Conservation (phyloP, 2,113 vertebrate genomes). For the Cyprinus carpio region DNA sequence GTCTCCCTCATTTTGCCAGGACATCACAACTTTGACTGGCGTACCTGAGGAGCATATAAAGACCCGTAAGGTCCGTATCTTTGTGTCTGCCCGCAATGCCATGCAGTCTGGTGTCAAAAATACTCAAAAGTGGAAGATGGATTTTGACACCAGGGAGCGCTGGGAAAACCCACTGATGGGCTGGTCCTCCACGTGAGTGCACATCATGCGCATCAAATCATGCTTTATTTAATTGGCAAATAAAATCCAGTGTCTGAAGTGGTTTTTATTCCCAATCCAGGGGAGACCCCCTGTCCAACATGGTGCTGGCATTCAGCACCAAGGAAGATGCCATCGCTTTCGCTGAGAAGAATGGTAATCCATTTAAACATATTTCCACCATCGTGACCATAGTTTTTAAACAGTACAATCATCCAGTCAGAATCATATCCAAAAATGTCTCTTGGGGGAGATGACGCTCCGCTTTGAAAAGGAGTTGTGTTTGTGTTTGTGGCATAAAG, state of each 20-base stretch:
- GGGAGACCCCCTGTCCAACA: conserved; percentile 93
- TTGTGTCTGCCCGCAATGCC: conserved; percentile 86
- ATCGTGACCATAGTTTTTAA: conserved; percentile 9
- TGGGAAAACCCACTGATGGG: conserved; percentile 99
- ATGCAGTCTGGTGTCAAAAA: conserved; percentile 94
- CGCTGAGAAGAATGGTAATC: conserved; percentile 94
- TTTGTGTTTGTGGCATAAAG: conserved; percentile 35
- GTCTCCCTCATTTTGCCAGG: conserved; percentile 70
- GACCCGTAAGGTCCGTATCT: conserved; percentile 92
- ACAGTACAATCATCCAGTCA: background rate
- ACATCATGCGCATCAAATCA: background rate
- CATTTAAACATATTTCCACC: background rate
- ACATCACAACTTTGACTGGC: conserved; percentile 85
- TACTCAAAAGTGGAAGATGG: conserved; percentile 95
- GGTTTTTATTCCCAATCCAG: conserved; percentile 66
- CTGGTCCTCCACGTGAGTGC: conserved; percentile 91
- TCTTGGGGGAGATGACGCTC: background rate
- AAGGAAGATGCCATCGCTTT: conserved; percentile 95
- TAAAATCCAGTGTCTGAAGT: background rate
- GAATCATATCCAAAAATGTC: conserved; percentile 2
- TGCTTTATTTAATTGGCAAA: background rate
- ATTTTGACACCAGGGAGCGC: conserved; percentile 94
- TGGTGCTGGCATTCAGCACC: conserved; percentile 84
- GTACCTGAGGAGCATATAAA: conserved; percentile 95
- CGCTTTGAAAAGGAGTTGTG: conserved; percentile 11